Evolutionary conservation across 2,113 vertebrate genomes (phyloP), one percentile per base, ranked within the genome.

Genomic region (Cyrtonyx montezumae): DNA sequence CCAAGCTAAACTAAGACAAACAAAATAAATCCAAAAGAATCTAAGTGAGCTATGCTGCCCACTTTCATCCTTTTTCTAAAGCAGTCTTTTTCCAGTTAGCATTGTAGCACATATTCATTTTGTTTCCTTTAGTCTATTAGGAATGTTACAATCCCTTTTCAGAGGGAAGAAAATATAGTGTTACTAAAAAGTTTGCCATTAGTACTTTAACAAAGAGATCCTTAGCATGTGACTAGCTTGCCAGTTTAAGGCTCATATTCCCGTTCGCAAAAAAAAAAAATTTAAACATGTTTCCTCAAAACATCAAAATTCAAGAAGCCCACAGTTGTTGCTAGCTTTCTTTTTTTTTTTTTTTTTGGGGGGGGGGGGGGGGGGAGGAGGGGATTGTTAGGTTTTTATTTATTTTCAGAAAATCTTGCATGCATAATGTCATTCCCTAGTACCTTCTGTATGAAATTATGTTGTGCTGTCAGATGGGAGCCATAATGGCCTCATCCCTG

Each of bases 401-500:
- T 51, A 8, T 26, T 43, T 93, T 91, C 79, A 13, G 95, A 97
- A 90, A 97, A 94, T 48, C 75, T 95, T 84, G 74, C 86, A 94
- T 96, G 86, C 90, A 96, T 94, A 97, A 97, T 96, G 69, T 70
- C 88, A 90, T 96, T 82, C 87, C 90, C 93, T 77, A 92, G 94
- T 66, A 97, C 93, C 93, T 96, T 96, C 91, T 43, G n/a, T 84
- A 96, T 90, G 85, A 97, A 97, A 98, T 97, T 96, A 97, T 90
- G 95, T 83, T 96, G 91, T 91, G 97, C 97, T 98, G 97, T 98
- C 98, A 98, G 97, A 98, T 94, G 94, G 97, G 97, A 96, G 97
- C 97, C 96, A 98, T 99, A 99, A 99, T 98, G 96, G 98, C 97
- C 98, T 98, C 98, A 98, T 99, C 98, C 98, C 97, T 96, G 97